Percentiles rank a stretch among this genome's conserved stretches.
These are phyloP conservation scores for Pecten maximus DNA, from an alignment of 2,888 invertebrate species.

Conservation along the genomic window DNA sequence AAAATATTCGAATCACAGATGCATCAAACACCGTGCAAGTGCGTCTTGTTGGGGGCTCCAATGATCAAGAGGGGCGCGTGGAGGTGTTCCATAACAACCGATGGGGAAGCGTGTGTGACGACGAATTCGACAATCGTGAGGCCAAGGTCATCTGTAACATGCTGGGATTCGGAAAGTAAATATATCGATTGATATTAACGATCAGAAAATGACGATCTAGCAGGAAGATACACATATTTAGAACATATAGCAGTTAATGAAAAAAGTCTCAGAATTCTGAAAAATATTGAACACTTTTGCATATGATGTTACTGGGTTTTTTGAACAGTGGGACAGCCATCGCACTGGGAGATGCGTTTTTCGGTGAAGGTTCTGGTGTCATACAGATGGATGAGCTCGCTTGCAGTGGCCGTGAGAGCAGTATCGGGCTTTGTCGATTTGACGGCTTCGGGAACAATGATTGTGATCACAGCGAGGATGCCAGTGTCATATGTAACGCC, in stretches of 20 bases:
- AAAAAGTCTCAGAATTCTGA: too few species aligned
- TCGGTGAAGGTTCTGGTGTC: constrained; percentile 59
- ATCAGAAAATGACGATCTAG: too few species aligned
- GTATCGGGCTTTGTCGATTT: constrained; percentile 86
- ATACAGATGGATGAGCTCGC: constrained; percentile 79
- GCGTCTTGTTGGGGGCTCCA: constrained; percentile 31
- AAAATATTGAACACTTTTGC: too few species aligned
- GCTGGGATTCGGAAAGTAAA: constrained; percentile 42
- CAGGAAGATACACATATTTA: too few species aligned
- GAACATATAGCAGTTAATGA: too few species aligned
- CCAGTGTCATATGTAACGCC: constrained; percentile 84
- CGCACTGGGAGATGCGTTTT: constrained; percentile 38
- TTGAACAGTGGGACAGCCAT: constrained; percentile 26
- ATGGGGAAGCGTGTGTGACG: constrained; percentile 49
- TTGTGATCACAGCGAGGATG: constrained; percentile 90
- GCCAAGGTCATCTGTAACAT: constrained; percentile 41
- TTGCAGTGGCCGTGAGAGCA: constrained; percentile 86
- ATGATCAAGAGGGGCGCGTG: constrained; percentile 38
- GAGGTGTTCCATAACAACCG: constrained; percentile 37
- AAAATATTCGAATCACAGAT: too few species aligned
- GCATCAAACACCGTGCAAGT: not conserved
- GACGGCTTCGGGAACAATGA: constrained; percentile 89
- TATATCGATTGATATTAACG: not conserved
- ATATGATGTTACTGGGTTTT: not conserved
- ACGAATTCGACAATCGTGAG: constrained; percentile 40